phyloP scores from a whole-genome alignment of 1,140 invertebrate species.

The Bradysia coprophila region DNA sequence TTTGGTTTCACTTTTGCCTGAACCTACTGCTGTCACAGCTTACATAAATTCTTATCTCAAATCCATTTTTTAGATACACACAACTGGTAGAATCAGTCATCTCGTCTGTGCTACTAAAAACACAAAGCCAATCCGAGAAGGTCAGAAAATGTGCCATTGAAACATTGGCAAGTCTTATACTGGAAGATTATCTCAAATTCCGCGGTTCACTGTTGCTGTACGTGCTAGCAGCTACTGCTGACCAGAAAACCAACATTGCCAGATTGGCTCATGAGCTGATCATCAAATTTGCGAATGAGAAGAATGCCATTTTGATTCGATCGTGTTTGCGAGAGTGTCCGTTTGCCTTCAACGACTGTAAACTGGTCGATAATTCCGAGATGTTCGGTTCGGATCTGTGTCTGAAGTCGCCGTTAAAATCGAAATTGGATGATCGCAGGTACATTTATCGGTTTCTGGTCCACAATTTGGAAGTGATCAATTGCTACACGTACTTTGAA shows the following conservation, averaged over 20 bases:
- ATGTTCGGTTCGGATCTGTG: neutral
- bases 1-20: no score
- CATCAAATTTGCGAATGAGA: slow-evolving; percentile 12
- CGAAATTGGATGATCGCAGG: neutral
- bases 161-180: slow-evolving; percentile 17
- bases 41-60: no score
- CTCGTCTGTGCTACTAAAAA: slow-evolving; percentile 13
- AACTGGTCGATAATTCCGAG: neutral
- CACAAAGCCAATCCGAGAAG: slow-evolving; percentile 12
- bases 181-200: slow-evolving; percentile 19
- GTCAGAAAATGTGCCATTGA: slow-evolving; percentile 18
- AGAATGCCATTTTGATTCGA: slow-evolving; percentile 14
- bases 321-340: slow-evolving; percentile 19
- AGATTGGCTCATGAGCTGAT: slow-evolving; percentile 17
- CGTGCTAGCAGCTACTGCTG: slow-evolving; percentile 12
- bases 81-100: slow-evolving; percentile 16
- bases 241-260: slow-evolving; percentile 13
- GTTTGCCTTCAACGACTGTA: slow-evolving; percentile 17
- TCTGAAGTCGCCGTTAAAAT: neutral
- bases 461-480: neutral
- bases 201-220: slow-evolving; percentile 14
- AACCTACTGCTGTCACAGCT: no score
- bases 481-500: neutral
- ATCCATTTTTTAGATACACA: slow-evolving; percentile 11
- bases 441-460: slow-evolving; percentile 1